A percentile compares a stretch with the other conserved stretches of the same genome.
Conservation (phyloP, 37 sponge, comb jelly and placozoan species). For the Agelas oroides region DNA sequence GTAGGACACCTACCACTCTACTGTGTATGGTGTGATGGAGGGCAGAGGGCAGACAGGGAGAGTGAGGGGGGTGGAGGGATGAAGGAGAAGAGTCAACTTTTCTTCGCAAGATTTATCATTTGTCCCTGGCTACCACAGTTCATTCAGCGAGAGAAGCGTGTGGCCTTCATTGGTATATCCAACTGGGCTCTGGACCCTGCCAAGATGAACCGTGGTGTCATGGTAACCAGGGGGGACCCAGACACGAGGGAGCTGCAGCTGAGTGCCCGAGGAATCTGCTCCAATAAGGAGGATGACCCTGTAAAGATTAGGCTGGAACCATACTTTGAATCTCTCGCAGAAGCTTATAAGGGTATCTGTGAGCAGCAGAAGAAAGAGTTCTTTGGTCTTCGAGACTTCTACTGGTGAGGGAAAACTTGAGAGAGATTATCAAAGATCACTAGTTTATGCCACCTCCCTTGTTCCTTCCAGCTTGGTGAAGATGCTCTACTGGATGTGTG, state of each 20-base stretch:
- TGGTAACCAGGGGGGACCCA: slow-evolving; percentile 90
- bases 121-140: too few species aligned
- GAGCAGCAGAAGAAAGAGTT: slow-evolving; percentile 66
- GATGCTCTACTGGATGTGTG: slow-evolving; percentile 87
- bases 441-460: neutral
- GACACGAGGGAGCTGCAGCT: slow-evolving; percentile 63
- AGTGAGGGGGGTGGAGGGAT: too few species aligned
- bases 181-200: slow-evolving; percentile 99
- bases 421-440: neutral
- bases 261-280: slow-evolving; percentile 87
- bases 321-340: slow-evolving; percentile 64
- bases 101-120: too few species aligned
- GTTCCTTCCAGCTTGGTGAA: slow-evolving; percentile 75
- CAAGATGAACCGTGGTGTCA: slow-evolving; percentile 98
- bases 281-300: slow-evolving; percentile 55
- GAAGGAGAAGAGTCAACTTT: too few species aligned
- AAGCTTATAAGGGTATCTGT: slow-evolving; percentile 69
- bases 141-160: slow-evolving; percentile 67
- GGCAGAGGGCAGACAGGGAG: too few species aligned
- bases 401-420: slow-evolving; percentile 52
- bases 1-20: too few species aligned
- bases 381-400: slow-evolving; percentile 97
- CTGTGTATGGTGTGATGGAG: neutral
- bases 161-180: slow-evolving; percentile 96
- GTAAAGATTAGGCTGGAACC: slow-evolving; percentile 35